These are phyloP conservation scores for Procambarus clarkii DNA, from an alignment of 1,140 invertebrate species.

Conservation along the genomic window DNA sequence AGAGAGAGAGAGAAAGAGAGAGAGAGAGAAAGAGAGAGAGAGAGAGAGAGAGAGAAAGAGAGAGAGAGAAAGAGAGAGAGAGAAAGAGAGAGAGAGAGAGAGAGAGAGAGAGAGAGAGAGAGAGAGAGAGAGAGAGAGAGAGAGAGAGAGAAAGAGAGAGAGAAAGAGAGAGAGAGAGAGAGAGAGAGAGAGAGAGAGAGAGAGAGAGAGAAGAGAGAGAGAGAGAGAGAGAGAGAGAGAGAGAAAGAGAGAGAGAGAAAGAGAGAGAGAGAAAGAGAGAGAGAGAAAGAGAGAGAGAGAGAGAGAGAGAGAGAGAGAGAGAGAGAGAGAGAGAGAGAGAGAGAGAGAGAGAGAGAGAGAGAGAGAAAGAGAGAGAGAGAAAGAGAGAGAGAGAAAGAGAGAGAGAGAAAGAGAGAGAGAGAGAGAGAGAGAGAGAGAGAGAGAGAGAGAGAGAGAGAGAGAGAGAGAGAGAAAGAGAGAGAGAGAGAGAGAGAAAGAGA, in stretches of 20 bases:
- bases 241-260: not conserved
- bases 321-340: not conserved
- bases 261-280: not conserved
- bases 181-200: no score
- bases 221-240: conserved; percentile 2
- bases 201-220: not conserved
- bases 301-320: not conserved
- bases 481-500: not conserved
- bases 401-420: not conserved
- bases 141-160: no score
- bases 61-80: not conserved
- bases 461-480: not conserved
- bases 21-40: no score
- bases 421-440: not conserved
- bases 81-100: not conserved
- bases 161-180: no score
- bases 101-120: not conserved
- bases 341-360: not conserved
- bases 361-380: not conserved
- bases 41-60: not conserved
- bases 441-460: not conserved
- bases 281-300: not conserved
- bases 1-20: not conserved
- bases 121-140: no score
- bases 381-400: not conserved